A percentile compares a stretch with the other conserved stretches of the same genome.
Conservation (phyloP, 2,888 invertebrate genomes). For the Drosophila colorata region DNA sequence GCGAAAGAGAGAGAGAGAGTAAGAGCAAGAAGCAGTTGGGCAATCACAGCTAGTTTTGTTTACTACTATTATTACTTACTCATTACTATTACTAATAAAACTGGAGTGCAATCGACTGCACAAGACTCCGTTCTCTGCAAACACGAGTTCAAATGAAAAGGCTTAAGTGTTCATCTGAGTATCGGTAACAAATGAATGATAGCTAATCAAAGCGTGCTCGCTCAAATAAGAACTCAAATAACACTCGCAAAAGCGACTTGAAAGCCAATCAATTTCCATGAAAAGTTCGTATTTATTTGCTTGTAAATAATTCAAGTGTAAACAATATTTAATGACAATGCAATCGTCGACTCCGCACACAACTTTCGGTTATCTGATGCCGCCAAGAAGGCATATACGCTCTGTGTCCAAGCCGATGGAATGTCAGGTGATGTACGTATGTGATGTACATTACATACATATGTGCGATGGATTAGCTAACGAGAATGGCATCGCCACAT, state of each 20-base stretch:
- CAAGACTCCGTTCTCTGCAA: too few species aligned
- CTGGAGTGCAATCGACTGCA: too few species aligned
- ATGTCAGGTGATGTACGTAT: constrained; percentile 5
- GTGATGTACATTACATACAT: not conserved
- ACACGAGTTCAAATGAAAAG: too few species aligned
- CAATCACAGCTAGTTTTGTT: too few species aligned
- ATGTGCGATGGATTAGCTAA: not conserved
- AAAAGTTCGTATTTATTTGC: constrained; percentile 1
- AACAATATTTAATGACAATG: not conserved
- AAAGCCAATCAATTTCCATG: too few species aligned
- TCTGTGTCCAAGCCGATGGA: not conserved
- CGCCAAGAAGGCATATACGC: not conserved
- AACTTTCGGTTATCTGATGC: not conserved
- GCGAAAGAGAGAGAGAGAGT: too few species aligned
- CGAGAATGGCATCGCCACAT: constrained; percentile 48
- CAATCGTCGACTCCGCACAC: not conserved
- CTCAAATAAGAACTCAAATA: not conserved
- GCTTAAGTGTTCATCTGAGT: too few species aligned
- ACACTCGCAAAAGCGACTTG: not conserved
- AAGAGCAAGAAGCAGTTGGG: too few species aligned
- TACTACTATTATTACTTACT: too few species aligned
- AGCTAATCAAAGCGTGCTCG: not conserved
- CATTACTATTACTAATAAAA: too few species aligned
- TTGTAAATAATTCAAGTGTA: not conserved
- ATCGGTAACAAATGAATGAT: not conserved